Evolutionary conservation across 2,797 vertebrate species (phyloP), one percentile per base, ranked within the genome.

Genomic region (Lates japonicus): DNA sequence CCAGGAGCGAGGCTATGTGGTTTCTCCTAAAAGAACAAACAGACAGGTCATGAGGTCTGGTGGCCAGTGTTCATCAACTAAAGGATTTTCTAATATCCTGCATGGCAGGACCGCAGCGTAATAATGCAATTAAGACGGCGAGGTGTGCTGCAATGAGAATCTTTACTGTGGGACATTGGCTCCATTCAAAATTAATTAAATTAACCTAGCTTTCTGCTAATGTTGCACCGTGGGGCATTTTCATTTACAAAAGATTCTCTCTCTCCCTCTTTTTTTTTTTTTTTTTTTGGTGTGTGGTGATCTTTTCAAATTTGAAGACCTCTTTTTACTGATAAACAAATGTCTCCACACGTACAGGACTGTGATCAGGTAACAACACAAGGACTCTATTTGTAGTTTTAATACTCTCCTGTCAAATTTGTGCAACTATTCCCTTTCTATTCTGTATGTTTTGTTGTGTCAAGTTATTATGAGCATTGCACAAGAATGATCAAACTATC

Each of bases 161-260:
- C 86, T 90, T 93, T 90, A 94, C 90, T 89, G 87, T 90, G 88
- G 93, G 92, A 94, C 92, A 93, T 91, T 91, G 87, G 89, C 91
- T 90, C 92, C 88, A 93, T 92, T 93, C 83, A 90, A 90, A 93
- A 94, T 93, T 91, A 93, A 95, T 94, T 95, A 92, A 93, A 95
- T 93, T 92, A 94, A 93, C 83, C 90, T 79, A 92, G 89, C 90
- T 90, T 88, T 90, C 85, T 81, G 75, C 87, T 94, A 91, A 93
- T 92, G 90, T 88, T 75, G 67, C 85, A 86, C 90, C 78, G 79
- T 57, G 4, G 81, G 87, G 90, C 92, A 90, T 88, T 92, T 92
- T 88, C 86, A 88, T 91, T 92, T 90, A 84, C 72, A 80, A 87
- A 92, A 91, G 74, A 90, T 85, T 79, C 80, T 68, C 51, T 70